phyloP scores from a whole-genome alignment of 1,140 invertebrate species.

The Lordiphosa collinella region DNA sequence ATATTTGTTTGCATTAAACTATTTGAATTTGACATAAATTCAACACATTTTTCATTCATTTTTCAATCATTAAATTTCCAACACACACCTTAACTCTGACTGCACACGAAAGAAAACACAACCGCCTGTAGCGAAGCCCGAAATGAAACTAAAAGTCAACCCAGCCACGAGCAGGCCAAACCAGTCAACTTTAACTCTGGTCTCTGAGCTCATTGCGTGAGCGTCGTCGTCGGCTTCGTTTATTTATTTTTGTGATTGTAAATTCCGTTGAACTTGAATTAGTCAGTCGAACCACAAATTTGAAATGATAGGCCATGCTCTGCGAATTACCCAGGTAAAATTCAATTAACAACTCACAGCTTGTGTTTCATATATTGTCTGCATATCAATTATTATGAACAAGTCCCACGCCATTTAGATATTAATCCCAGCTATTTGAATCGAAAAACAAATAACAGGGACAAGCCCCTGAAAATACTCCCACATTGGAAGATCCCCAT shows the following conservation, averaged over 20 bases:
- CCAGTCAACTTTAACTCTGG: slow-evolving; percentile 9
- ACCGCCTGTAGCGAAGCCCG: slow-evolving; percentile 42
- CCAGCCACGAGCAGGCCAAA: slow-evolving; percentile 7
- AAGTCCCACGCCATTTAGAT: slow-evolving; percentile 32
- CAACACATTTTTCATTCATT: too few relatives aligned
- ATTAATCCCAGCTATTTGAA: slow-evolving; percentile 32
- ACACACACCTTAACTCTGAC: slow-evolving; percentile 10
- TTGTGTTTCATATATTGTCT: neutral
- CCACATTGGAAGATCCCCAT: slow-evolving; percentile 25
- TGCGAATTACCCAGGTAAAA: too few relatives aligned
- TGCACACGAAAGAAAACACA: slow-evolving; percentile 18
- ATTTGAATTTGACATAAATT: too few relatives aligned
- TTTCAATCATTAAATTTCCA: slow-evolving; percentile 26
- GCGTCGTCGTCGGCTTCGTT: slow-evolving; percentile 28
- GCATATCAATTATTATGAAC: neutral
- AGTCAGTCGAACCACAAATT: slow-evolving; percentile 43
- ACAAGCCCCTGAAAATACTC: slow-evolving; percentile 61
- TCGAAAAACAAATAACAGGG: neutral
- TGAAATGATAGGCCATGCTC: too few relatives aligned
- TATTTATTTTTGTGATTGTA: neutral
- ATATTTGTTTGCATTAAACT: too few relatives aligned
- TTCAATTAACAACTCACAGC: slow-evolving; percentile 15
- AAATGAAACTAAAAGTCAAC: slow-evolving; percentile 75
- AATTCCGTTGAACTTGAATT: slow-evolving; percentile 68
- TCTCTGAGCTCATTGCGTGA: slow-evolving; percentile 16